phyloP scores from a whole-genome alignment of 1,140 invertebrate genomes.

The Wasmannia auropunctata region DNA sequence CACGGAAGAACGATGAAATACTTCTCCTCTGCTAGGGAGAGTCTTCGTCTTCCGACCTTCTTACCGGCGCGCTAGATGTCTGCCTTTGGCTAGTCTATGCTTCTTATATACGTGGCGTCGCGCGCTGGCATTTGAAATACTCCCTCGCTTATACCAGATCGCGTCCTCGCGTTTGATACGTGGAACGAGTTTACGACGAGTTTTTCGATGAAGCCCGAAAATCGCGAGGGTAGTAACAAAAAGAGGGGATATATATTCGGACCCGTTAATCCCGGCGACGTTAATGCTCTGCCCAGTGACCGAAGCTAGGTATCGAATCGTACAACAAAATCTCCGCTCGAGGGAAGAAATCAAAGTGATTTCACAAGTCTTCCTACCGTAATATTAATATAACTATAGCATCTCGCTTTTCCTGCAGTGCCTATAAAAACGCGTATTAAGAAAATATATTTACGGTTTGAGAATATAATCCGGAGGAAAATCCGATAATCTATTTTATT shows the following conservation, averaged over 20 bases:
- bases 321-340: not conserved
- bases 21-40: conserved; percentile 53
- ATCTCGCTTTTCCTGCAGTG: not conserved
- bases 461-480: not conserved
- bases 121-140: conserved; percentile 19
- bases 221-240: not conserved
- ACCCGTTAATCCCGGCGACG: not conserved
- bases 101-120: conserved; percentile 20
- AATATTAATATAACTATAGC: not conserved
- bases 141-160: conserved; percentile 5
- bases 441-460: not conserved
- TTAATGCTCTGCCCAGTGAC: conserved; percentile 25
- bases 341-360: not conserved
- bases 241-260: not conserved
- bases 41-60: conserved; percentile 47
- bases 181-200: conserved; percentile 10
- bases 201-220: conserved; percentile 10
- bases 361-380: not conserved
- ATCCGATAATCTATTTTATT: conserved; percentile 4
- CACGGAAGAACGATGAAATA: conserved; percentile 70
- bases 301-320: not conserved
- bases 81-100: conserved; percentile 35
- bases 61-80: not conserved
- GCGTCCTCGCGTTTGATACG: conserved; percentile 13
- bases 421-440: not conserved